Percentiles rank a stretch among this genome's conserved stretches.
Evolutionary conservation across 2,888 invertebrate species (phyloP).

Genomic region (Odontocolon sp.): DNA sequence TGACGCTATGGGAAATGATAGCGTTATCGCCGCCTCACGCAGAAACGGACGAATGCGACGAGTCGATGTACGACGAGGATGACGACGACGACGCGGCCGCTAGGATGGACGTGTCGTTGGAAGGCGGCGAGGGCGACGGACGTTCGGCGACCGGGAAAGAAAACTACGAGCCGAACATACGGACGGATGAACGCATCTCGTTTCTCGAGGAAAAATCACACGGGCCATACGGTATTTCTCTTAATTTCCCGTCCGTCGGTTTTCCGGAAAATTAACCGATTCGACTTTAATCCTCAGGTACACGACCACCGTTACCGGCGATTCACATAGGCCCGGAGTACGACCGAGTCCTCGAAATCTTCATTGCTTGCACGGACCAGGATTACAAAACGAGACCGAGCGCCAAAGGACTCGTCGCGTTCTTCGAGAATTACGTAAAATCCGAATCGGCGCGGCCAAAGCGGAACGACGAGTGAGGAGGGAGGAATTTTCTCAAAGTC

Average conservation of each 20-base stretch:
- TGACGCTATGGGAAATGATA: slow-evolving; percentile 92
- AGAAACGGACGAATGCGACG: slow-evolving; percentile 69
- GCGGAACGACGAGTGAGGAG: not conserved
- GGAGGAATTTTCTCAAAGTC: too few species aligned
- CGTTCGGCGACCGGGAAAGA: slow-evolving; percentile 38
- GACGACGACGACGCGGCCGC: slow-evolving; percentile 38
- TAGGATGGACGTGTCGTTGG: slow-evolving; percentile 66
- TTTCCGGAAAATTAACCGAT: too few species aligned
- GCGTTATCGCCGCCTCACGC: slow-evolving; percentile 87
- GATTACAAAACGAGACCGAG: slow-evolving; percentile 84
- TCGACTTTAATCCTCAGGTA: slow-evolving; percentile 81
- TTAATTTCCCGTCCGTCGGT: too few species aligned
- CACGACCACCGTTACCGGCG: slow-evolving; percentile 87
- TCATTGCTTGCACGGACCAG: slow-evolving; percentile 87
- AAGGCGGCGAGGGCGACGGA: slow-evolving; percentile 28
- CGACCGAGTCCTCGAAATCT: slow-evolving; percentile 85
- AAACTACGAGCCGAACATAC: slow-evolving; percentile 62
- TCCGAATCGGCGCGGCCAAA: slow-evolving; percentile 28
- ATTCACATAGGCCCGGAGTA: slow-evolving; percentile 85
- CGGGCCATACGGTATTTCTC: slow-evolving; percentile 65
- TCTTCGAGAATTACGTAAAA: slow-evolving; percentile 78
- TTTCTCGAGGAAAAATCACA: slow-evolving; percentile 57
- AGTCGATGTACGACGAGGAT: slow-evolving; percentile 51
- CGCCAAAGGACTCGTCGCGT: slow-evolving; percentile 82
- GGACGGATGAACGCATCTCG: slow-evolving; percentile 66